Base-by-base conservation (phyloP, 2,888 invertebrate species). In the Orchesella flavescens region DNA sequence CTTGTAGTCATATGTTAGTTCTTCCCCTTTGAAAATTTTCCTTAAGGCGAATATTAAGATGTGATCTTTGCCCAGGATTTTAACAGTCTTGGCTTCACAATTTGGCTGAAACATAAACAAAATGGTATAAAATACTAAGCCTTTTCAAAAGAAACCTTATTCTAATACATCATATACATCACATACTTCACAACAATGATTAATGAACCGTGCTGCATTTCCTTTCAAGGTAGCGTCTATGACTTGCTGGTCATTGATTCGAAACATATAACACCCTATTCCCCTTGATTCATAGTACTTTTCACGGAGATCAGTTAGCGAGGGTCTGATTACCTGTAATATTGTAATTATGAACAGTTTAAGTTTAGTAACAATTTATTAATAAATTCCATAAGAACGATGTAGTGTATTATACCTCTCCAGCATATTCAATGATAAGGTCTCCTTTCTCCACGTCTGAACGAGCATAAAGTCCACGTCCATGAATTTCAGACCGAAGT, bases 211-310 rank as follows among this genome's bases (percentile, higher is more conserved):
- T n/a, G 98, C 98, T 83, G 97, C 97, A 91, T 97, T 98, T 89
- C 98, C 98, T 90, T 96, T 96, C 93, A 97, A 95, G n/a, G 98
- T 98, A 49, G 98, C 97, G 91, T 98, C 98, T n/a, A 98, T 96
- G 2, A 98, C 97, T 7, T 96, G 94, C 2, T 2, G 2, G 90
- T 97, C 97, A 90, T 98, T 98, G 86, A 98, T 96, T 88, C 97
- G 94, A 91, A 98, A 98, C 98, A 98, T 98, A 91, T 98, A 98
- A 91, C 98, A 98, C 83, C 98, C 98, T 89, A 97, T 97, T 34
- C 96, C 96, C 91, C 96, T 96, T 90, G 94, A 94, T 89, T 97
- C 97, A 90, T 98, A 98, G 89, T 94, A 94, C 89, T 96, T 95
- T 91, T 98, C 98, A 74, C 98, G 93, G 90, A 96, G 96, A 90